Conservation (phyloP, 2,888 invertebrate genomes). For the Tolmerus cingulatus region DNA sequence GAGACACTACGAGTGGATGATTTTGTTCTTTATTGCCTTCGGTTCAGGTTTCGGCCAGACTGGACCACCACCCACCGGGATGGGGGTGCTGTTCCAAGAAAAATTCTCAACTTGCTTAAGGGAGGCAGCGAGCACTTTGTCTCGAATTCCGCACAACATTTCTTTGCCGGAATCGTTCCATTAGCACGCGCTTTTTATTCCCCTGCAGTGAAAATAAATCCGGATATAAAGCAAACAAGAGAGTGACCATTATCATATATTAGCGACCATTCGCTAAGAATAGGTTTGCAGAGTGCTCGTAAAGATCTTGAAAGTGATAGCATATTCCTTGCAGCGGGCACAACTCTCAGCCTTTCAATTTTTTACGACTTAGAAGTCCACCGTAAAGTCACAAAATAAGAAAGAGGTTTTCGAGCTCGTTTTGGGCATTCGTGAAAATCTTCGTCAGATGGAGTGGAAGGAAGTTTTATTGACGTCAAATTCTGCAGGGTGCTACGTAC, state of each 20-base stretch:
- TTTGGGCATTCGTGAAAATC: background rate
- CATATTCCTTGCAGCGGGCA: background rate
- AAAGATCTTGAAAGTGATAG: conserved; percentile 36
- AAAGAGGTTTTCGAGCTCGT: conserved; percentile 24
- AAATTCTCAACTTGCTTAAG: background rate
- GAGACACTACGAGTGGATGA: conserved; percentile 1
- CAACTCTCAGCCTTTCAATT: conserved; percentile 23
- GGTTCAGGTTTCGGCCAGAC: background rate
- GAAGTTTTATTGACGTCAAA: background rate
- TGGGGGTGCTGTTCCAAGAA: background rate
- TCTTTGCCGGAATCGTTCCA: background rate
- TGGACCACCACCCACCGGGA: background rate
- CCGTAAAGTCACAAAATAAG: conserved; percentile 30
- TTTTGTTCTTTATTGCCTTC: conserved; percentile 26
- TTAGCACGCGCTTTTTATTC: conserved; percentile 26
- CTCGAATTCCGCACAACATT: background rate
- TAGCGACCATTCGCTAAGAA: conserved; percentile 26
- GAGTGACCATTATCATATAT: conserved; percentile 31
- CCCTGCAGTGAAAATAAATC: conserved; percentile 28
- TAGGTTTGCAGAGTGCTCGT: conserved; percentile 33
- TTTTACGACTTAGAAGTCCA: conserved; percentile 38
- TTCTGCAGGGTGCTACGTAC: background rate
- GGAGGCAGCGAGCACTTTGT: background rate
- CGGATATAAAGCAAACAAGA: conserved; percentile 20
- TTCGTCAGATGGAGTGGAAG: conserved; percentile 6